Conservation (phyloP, 2,113 vertebrate species). For the Syngnathus floridae region DNA sequence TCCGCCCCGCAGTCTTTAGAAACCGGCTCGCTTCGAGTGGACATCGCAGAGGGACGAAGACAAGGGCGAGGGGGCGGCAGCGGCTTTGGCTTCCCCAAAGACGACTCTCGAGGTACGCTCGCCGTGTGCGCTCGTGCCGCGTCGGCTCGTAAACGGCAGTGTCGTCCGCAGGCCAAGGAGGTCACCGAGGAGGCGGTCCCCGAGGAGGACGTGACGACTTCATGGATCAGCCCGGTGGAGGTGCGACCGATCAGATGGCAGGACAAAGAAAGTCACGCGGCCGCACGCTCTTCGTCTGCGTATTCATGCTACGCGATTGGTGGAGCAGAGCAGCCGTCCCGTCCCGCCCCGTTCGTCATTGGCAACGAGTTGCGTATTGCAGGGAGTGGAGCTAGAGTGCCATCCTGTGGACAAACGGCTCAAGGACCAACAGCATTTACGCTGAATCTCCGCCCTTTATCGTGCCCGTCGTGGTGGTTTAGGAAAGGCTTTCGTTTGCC, state of each 20-base stretch:
- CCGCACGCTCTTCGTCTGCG: constrained; percentile 8
- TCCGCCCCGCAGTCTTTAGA: constrained; percentile 77
- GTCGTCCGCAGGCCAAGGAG: constrained; percentile 82
- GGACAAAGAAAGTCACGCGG: neutral
- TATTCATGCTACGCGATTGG: neutral
- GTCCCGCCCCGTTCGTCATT: too few species aligned
- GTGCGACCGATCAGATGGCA: constrained; percentile 43
- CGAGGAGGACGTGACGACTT: constrained; percentile 78
- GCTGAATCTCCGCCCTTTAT: too few species aligned
- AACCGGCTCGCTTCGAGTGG: constrained; percentile 87
- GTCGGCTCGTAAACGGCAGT: constrained; percentile 8
- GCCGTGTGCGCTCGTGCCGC: neutral
- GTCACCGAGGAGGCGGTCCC: constrained; percentile 67
- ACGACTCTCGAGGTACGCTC: constrained; percentile 82
- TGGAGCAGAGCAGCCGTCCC: neutral
- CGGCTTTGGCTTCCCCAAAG: constrained; percentile 94
- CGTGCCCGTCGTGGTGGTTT: too few species aligned
- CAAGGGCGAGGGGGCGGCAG: constrained; percentile 90
- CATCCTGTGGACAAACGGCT: too few species aligned
- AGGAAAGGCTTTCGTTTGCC: too few species aligned
- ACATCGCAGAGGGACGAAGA: constrained; percentile 95
- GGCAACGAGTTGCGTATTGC: too few species aligned
- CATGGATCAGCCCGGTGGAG: constrained; percentile 70
- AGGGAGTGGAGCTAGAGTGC: too few species aligned
- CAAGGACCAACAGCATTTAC: too few species aligned